Evolutionary conservation across 2,888 invertebrate genomes (phyloP), one percentile per base, ranked within the genome.

Genomic region (Macropis europaea): DNA sequence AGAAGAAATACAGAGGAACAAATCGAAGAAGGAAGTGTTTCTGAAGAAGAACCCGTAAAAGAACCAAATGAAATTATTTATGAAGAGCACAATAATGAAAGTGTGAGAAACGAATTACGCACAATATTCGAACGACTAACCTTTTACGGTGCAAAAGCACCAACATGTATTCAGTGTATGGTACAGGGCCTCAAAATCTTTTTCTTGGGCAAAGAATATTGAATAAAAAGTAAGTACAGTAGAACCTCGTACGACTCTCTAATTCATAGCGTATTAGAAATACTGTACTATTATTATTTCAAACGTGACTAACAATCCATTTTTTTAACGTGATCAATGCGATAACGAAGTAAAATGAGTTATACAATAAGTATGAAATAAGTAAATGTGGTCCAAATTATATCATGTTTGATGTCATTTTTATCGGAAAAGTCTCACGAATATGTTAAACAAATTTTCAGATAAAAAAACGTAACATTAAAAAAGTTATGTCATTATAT

Each of bases 121-220:
- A 11, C 6, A 9, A 48, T 48, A 30, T 48, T 48, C 17, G 48
- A 48, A 28, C 28, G 13, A 48, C 15, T 48, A 17, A 30, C 24
- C 4, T 48, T 30, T 2, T 48, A 28, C 30, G 30, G 48, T 48
- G 48, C 48, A 48, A 28, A 9, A 28, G 28, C 48, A 17, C 48
- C 48, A 48, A 48, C 48, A 11, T 48, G 28, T 26, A 48, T 48
- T 30, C 28, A 28, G 17, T 48, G 7, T 13, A 48, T 48, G 48
- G 32, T 48, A 30, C 48, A 30, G 30, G 48, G 48, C 15, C 30
- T 48, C 3, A 48, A 48, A 28, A 48, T 48, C 26, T 48, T 48
- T 48, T 48, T 48, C 48, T 48, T 48, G 48, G 48, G 48, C 30
- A 30, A 48, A 13, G 48, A 47, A 48, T 13, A 48, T 30, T 48